These are phyloP conservation scores for Nyctibius bracteatus DNA, from an alignment of 2,113 vertebrate genomes.

Conservation along the genomic window DNA sequence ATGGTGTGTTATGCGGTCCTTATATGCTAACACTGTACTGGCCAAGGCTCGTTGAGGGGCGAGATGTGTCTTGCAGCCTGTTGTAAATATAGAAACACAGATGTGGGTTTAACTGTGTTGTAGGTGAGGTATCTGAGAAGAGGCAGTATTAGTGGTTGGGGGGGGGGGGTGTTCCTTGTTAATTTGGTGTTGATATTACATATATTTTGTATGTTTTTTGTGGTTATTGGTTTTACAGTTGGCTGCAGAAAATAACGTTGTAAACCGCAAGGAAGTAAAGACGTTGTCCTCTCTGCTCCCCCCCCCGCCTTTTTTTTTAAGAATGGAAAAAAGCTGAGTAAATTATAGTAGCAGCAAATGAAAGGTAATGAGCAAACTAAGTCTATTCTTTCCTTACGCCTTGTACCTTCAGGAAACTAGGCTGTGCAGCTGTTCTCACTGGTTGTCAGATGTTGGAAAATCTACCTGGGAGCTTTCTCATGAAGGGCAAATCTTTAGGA, in stretches of 20 bases:
- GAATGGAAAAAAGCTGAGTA: not conserved
- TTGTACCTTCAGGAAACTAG: not conserved
- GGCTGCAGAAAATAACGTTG: not conserved
- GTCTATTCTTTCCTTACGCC: not conserved
- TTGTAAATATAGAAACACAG: not conserved
- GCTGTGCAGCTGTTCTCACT: not conserved
- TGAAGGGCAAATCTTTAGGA: not conserved
- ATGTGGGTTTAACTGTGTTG: not conserved
- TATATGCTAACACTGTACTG: not conserved
- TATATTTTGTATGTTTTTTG: not conserved
- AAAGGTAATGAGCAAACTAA: not conserved
- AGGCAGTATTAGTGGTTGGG: not conserved
- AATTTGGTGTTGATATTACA: not conserved
- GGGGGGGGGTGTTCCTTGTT: not conserved
- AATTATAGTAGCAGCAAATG: not conserved
- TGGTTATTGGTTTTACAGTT: not conserved
- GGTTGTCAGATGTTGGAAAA: not conserved
- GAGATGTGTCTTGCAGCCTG: rapidly evolving
- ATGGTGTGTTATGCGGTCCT: not conserved
- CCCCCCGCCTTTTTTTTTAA: not conserved
- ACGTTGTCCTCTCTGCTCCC: not conserved
- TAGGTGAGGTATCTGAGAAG: not conserved
- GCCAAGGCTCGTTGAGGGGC: not conserved
- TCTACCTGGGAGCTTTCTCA: not conserved
- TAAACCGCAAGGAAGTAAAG: not conserved